These are phyloP conservation scores for Drosophila saltans DNA, from an alignment of 1,140 invertebrate genomes.

Conservation along the genomic window DNA sequence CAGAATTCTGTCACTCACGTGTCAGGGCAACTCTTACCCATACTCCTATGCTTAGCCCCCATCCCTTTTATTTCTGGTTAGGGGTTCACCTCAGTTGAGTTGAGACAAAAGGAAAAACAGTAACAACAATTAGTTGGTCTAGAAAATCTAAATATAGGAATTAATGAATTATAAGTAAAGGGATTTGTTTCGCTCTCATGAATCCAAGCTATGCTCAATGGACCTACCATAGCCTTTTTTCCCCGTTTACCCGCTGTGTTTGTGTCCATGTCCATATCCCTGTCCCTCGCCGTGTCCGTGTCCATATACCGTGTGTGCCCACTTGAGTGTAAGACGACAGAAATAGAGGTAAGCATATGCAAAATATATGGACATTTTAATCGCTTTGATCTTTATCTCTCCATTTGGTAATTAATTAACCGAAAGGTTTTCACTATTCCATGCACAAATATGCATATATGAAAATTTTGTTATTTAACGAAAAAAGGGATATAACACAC, in stretches of 20 bases:
- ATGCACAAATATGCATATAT: slow-evolving; percentile 48
- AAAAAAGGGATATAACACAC: background rate
- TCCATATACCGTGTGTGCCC: slow-evolving; percentile 36
- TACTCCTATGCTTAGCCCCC: too few relatives aligned
- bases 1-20: too few relatives aligned
- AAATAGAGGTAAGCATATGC: slow-evolving; percentile 57
- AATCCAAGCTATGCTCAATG: slow-evolving; percentile 47
- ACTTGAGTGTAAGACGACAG: slow-evolving; percentile 69
- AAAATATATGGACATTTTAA: slow-evolving; percentile 51
- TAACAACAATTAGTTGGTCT: slow-evolving; percentile 25
- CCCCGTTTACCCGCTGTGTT: slow-evolving; percentile 21
- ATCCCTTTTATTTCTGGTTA: background rate
- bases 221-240: slow-evolving; percentile 29
- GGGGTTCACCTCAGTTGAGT: slow-evolving; percentile 1
- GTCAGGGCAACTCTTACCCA: too few relatives aligned
- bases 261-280: background rate
- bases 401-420: slow-evolving; percentile 73
- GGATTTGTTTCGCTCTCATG: slow-evolving; percentile 67
- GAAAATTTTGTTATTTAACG: slow-evolving; percentile 25
- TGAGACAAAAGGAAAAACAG: background rate
- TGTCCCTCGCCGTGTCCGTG: slow-evolving; percentile 16
- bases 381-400: slow-evolving; percentile 70
- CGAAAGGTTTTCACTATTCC: slow-evolving; percentile 55
- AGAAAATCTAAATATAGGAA: slow-evolving; percentile 73
- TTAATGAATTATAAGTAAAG: slow-evolving; percentile 79